A percentile compares a stretch with the other conserved stretches of the same genome.
Evolutionary conservation across 2,888 invertebrate species (phyloP).

Genomic region (Disparrhopalites patrizii): DNA sequence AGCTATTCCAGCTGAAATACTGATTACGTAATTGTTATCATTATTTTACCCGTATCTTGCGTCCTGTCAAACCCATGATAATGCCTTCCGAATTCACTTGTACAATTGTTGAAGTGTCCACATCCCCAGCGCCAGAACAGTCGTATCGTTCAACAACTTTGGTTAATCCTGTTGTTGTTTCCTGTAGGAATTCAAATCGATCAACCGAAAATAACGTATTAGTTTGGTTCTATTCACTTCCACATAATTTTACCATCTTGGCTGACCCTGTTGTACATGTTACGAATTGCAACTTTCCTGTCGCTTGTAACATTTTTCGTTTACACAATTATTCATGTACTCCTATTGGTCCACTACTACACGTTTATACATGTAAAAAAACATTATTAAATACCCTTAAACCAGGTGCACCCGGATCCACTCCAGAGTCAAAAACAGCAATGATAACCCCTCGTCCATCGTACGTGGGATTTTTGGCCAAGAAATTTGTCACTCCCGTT

Average conservation of each 20-base stretch:
- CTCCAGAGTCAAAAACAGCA: conserved; percentile 95
- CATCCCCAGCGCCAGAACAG: conserved; percentile 95
- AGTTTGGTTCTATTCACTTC: too few species aligned
- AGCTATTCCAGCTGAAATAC: not conserved
- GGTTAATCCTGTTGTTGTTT: conserved; percentile 78
- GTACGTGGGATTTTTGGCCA: conserved; percentile 73
- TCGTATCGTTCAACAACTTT: conserved; percentile 94
- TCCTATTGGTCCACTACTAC: not conserved
- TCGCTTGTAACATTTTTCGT: too few species aligned
- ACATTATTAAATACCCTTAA: conserved; percentile 67
- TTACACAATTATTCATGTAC: too few species aligned
- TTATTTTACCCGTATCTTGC: conserved; percentile 71
- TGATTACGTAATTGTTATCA: not conserved
- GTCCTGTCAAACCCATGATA: conserved; percentile 71
- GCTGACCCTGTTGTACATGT: too few species aligned
- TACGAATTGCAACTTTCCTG: too few species aligned
- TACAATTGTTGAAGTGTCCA: conserved; percentile 77
- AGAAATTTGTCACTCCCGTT: conserved; percentile 81
- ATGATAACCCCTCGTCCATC: conserved; percentile 89
- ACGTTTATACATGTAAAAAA: not conserved
- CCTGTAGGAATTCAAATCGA: too few species aligned
- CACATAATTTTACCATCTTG: not conserved
- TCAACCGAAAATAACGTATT: too few species aligned
- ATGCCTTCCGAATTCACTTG: conserved; percentile 68
- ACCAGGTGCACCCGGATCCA: conserved; percentile 93